Percentiles rank a stretch among this genome's conserved stretches.
Evolutionary conservation across 2,888 invertebrate species (phyloP).

Genomic region (Fabriciana adippe): DNA sequence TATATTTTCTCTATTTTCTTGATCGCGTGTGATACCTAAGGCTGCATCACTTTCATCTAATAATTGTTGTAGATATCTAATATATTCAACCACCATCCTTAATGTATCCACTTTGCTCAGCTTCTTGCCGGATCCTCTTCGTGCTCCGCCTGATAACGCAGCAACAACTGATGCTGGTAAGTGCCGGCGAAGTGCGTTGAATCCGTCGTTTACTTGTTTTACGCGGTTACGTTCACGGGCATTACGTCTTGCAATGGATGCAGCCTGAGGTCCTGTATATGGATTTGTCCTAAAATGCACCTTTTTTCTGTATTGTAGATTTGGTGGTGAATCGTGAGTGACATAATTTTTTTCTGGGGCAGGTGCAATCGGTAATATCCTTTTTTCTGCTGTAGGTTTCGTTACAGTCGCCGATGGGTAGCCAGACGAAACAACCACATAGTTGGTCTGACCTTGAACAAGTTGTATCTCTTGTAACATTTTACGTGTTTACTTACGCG

Average conservation of each 20-base stretch:
- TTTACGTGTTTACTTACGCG: conserved; percentile 69
- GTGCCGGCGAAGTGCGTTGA: conserved; percentile 93
- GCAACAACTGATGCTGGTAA: conserved; percentile 91
- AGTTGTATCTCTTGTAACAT: conserved; percentile 81
- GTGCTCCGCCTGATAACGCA: conserved; percentile 84
- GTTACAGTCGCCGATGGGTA: conserved; percentile 74
- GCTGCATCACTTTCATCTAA: conserved; percentile 88
- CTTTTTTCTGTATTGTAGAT: conserved; percentile 86
- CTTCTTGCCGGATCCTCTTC: conserved; percentile 91
- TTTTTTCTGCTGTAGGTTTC: conserved; percentile 76
- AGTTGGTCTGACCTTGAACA: conserved; percentile 81
- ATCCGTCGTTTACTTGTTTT: conserved; percentile 97
- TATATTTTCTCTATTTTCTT: conserved; percentile 76
- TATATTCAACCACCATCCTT: conserved; percentile 94
- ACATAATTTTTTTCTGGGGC: conserved; percentile 82
- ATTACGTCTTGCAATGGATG: conserved; percentile 94
- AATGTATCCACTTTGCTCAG: conserved; percentile 95
- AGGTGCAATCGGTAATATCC: conserved; percentile 82
- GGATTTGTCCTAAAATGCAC: conserved; percentile 86
- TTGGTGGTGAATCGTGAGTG: conserved; percentile 79
- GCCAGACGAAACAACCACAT: conserved; percentile 83
- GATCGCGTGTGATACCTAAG: conserved; percentile 72
- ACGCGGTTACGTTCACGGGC: conserved; percentile 97
- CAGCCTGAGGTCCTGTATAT: conserved; percentile 87
- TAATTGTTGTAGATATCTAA: conserved; percentile 90